Percentiles rank a stretch among this genome's conserved stretches.
Conservation (phyloP, 1,140 invertebrate genomes). For the Ganaspis sp. region DNA sequence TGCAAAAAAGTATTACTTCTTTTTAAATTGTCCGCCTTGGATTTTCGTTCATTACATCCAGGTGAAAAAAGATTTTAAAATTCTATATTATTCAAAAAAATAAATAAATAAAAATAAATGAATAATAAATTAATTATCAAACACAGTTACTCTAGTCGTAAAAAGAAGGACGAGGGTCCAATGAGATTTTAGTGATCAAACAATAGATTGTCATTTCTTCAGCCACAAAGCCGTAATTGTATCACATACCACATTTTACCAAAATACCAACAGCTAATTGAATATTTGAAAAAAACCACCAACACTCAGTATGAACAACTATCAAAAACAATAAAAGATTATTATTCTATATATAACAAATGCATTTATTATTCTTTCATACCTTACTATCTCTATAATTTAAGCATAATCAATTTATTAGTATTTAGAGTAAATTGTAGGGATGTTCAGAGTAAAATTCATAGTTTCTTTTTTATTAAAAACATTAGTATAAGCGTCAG, state of each 20-base stretch:
- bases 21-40: neutral
- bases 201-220: conserved; percentile 41
- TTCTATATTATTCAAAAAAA: conserved; percentile 34
- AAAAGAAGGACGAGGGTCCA: conserved; percentile 42
- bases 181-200: conserved; percentile 37
- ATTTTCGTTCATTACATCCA: neutral
- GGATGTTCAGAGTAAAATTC: no score
- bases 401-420: no score
- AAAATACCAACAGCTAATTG: conserved; percentile 56
- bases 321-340: conserved; percentile 76
- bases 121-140: conserved; percentile 38
- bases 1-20: neutral
- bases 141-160: conserved; percentile 56
- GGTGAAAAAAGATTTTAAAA: conserved; percentile 16
- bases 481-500: no score
- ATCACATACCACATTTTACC: conserved; percentile 57
- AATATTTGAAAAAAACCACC: conserved; percentile 52
- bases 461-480: no score
- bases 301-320: conserved; percentile 73
- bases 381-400: neutral
- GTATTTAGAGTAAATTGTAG: no score
- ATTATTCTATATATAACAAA: conserved; percentile 75
- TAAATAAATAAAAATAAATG: conserved; percentile 11
- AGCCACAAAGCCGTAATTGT: conserved; percentile 45
- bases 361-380: neutral